Base-by-base conservation (phyloP, 2,888 invertebrate genomes). In the Cephonodes hylas region DNA sequence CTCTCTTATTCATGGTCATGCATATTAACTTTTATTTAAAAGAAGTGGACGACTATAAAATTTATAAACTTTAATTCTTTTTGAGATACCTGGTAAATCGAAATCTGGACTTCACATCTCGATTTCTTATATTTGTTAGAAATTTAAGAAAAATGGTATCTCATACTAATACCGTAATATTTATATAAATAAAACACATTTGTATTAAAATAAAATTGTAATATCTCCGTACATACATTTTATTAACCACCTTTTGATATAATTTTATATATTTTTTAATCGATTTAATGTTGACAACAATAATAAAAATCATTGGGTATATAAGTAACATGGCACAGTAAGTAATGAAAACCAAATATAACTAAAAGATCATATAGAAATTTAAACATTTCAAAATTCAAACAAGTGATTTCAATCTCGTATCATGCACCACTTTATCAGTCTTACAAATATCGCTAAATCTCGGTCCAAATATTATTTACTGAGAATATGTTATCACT, bases 371-470 rank as follows among this genome's bases (percentile, higher is more conserved):
- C 10, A 44, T 18, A 10, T 10, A 44, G 5, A 18, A 10, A 20
- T 18, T 3, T 44, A 44, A 8, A 44, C 7, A 44, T 44, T 44
- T 44, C 3, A 44, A 10, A 44, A 3, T 53, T 15, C 38, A 60
- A 46, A 61, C 44, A 22, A 4, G 42, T 56, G 20, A 27, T 59
- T 61, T 59, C 57, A 64, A 42, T 57, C 64, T 45, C 25, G 5
- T 45, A 53, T 42, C 38, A 53, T 53, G 53, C 53, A 53, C 53
- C 31, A 18, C 31, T 42, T 59, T 60, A 25, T 60, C 53, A 60
- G 53, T 60, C 60, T 60, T 38, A 46, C 59, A 22, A 60, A 42
- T 53, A 60, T 60, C 48, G 42, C 53, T 42, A 60, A 53, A 42
- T 60, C 42, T 60, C 18, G 38, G 7, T 15, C 15, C 10, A 42